Conservation (phyloP, 2,888 invertebrate genomes). For the Malthinus seriepunctatus region DNA sequence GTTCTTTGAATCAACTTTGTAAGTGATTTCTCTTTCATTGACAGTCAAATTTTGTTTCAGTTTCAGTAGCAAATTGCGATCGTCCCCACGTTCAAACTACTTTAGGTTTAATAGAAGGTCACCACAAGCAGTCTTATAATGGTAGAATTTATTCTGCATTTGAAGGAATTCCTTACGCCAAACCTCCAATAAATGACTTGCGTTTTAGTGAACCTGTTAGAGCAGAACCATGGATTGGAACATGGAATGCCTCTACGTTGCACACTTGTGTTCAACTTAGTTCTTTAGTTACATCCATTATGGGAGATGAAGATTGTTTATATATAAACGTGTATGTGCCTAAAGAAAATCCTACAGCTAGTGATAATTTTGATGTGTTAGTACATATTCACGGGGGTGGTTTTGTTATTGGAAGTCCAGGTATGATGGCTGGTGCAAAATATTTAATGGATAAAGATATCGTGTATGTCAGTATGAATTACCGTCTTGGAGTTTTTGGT, state of each 20-base stretch:
- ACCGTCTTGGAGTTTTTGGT: constrained; percentile 68
- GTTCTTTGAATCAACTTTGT: no score
- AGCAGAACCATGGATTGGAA: constrained; percentile 64
- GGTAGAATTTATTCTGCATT: constrained; percentile 6
- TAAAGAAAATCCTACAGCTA: constrained; percentile 22
- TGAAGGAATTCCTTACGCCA: constrained; percentile 16
- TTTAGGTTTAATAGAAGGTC: constrained; percentile 1
- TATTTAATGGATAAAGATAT: constrained; percentile 66
- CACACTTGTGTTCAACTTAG: constrained; percentile 49
- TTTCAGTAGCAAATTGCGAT: no score
- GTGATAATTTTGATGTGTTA: constrained; percentile 59
- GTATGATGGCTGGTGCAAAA: constrained; percentile 57
- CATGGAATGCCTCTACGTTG: constrained; percentile 66
- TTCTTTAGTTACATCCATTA: background rate
- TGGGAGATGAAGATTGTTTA: constrained; percentile 71
- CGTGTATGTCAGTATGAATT: constrained; percentile 70
- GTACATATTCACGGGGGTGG: constrained; percentile 70
- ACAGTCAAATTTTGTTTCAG: no score
- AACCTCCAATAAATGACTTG: constrained; percentile 10
- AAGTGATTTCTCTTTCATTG: no score
- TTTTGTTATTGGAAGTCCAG: constrained; percentile 67
- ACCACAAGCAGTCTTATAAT: constrained; percentile 5
- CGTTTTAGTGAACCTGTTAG: constrained; percentile 58
- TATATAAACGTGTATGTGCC: constrained; percentile 68
- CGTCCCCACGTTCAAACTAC: background rate